phyloP scores from a whole-genome alignment of 2,888 invertebrate genomes.

The Tetropium fuscum region DNA sequence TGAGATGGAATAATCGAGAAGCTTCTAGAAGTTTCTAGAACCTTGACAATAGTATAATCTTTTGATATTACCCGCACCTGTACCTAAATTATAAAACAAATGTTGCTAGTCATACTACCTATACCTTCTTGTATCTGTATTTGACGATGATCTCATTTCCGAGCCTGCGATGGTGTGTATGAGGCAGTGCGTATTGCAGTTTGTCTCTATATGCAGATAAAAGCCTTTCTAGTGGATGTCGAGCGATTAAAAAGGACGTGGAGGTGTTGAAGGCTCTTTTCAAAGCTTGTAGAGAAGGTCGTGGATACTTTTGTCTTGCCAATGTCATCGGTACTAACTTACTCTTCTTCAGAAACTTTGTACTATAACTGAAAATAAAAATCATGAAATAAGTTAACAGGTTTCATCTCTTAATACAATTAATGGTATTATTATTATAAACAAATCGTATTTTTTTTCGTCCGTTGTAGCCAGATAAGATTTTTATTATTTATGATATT shows the following conservation, averaged over 20 bases:
- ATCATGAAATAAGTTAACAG: too few species aligned
- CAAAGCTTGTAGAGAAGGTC: conserved; percentile 79
- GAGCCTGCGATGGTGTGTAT: conserved; percentile 84
- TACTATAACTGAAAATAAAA: conserved; percentile 71
- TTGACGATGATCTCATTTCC: conserved; percentile 82
- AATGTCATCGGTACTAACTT: conserved; percentile 82
- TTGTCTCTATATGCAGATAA: conserved; percentile 88
- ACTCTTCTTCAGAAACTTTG: conserved; percentile 80
- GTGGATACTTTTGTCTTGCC: conserved; percentile 83
- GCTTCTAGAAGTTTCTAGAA: too few species aligned
- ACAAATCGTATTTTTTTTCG: too few species aligned
- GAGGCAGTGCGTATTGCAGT: conserved; percentile 84
- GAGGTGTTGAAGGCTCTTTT: conserved; percentile 78
- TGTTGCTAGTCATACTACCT: conserved; percentile 64
- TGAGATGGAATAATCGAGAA: too few species aligned
- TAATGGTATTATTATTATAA: too few species aligned
- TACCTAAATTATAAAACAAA: too few species aligned
- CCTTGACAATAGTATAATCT: too few species aligned
- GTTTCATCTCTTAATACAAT: too few species aligned
- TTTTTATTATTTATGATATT: too few species aligned
- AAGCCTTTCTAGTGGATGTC: conserved; percentile 84
- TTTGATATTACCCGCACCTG: too few species aligned
- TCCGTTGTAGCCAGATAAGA: too few species aligned
- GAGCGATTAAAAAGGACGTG: conserved; percentile 83
- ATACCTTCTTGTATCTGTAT: conserved; percentile 70